Evolutionary conservation across 2,888 invertebrate genomes (phyloP).

Genomic region (Lysandra bellargus): DNA sequence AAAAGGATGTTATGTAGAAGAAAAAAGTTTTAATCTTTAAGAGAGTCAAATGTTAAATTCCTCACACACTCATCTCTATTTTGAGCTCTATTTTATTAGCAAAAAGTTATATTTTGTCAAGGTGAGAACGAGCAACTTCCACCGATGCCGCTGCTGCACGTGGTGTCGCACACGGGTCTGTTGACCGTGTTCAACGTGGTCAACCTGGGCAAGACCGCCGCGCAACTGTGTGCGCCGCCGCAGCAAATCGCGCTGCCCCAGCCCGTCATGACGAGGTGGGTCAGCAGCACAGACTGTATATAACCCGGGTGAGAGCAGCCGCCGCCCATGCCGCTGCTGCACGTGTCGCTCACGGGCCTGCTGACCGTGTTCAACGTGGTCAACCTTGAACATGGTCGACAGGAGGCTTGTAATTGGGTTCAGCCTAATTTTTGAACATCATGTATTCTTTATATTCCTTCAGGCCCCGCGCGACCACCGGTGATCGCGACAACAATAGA

Average conservation of each 20-base stretch:
- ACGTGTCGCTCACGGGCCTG: slow-evolving; percentile 88
- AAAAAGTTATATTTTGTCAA: slow-evolving; percentile 40
- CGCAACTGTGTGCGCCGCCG: slow-evolving; percentile 83
- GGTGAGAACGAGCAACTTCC: slow-evolving; percentile 83
- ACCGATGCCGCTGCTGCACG: slow-evolving; percentile 88
- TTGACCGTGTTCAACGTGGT: slow-evolving; percentile 89
- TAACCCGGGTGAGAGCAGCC: slow-evolving; percentile 77
- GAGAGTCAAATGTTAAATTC: no score
- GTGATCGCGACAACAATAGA: no score
- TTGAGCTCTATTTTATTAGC: no score
- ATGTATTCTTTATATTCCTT: no score
- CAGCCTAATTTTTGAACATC: no score
- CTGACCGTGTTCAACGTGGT: slow-evolving; percentile 89
- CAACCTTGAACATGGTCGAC: slow-evolving; percentile 67
- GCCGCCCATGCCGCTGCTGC: slow-evolving; percentile 88
- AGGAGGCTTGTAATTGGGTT: no score
- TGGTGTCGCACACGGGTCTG: slow-evolving; percentile 88
- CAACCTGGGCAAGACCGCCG: slow-evolving; percentile 82
- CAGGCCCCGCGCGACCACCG: no score
- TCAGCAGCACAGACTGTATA: neutral
- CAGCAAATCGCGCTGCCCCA: slow-evolving; percentile 65
- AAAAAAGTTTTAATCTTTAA: no score
- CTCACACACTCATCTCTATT: no score
- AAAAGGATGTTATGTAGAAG: no score
- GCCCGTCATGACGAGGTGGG: slow-evolving; percentile 55